These are phyloP conservation scores for Petromus typicus DNA, from an alignment of 2,113 vertebrate genomes.

Conservation along the genomic window DNA sequence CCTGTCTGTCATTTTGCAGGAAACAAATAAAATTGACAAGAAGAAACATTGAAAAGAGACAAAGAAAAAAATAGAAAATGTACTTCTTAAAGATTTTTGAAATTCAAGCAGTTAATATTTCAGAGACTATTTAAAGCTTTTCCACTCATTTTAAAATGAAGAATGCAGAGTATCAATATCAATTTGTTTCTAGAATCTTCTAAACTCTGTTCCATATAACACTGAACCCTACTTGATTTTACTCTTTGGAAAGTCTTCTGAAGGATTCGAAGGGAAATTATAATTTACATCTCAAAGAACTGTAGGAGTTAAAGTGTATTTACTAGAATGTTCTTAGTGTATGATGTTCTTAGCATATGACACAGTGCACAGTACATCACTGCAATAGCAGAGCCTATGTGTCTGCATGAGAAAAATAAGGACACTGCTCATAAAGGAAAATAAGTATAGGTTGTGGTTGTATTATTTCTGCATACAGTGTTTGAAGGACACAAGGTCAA, in stretches of 20 bases:
- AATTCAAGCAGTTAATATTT: neutral
- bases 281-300: neutral
- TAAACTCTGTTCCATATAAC: neutral
- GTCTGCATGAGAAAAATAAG: neutral
- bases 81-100: neutral
- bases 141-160: neutral
- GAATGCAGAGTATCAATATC: neutral
- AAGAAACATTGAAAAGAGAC: neutral
- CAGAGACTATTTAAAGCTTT: neutral
- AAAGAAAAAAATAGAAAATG: neutral
- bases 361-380: rapidly evolving
- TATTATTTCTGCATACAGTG: neutral
- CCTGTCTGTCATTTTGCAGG: slow-evolving; percentile 50
- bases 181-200: neutral
- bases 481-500: neutral
- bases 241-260: neutral
- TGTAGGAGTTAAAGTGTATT: neutral
- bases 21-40: slow-evolving; percentile 44
- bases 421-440: neutral
- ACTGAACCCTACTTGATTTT: neutral
- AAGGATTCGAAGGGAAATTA: neutral
- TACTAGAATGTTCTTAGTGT: neutral
- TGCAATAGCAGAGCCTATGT: neutral
- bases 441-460: neutral
- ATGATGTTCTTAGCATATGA: neutral